These are phyloP conservation scores for Buphagus erythrorhynchus DNA, from an alignment of 2,797 vertebrate species.

Conservation along the genomic window DNA sequence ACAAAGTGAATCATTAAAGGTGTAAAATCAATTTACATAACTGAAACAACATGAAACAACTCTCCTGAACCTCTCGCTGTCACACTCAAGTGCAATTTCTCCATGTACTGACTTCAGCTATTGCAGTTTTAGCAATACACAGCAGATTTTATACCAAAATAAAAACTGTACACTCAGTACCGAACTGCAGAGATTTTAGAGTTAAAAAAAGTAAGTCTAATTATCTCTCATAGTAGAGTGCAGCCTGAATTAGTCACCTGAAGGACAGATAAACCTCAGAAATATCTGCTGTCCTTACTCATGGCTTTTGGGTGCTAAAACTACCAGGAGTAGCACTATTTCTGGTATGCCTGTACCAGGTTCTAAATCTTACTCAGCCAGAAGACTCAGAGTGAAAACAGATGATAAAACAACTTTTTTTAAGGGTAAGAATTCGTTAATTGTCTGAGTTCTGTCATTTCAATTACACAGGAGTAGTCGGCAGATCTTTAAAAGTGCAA, in stretches of 20 bases:
- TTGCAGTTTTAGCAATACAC: background rate
- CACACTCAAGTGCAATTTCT: background rate
- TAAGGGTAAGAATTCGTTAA: background rate
- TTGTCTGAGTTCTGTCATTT: background rate
- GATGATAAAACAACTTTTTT: background rate
- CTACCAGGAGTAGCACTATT: background rate
- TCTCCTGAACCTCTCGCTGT: background rate
- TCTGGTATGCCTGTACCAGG: background rate
- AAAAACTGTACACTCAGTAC: background rate
- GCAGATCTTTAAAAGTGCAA: background rate
- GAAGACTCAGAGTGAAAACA: background rate
- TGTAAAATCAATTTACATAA: constrained; percentile 4
- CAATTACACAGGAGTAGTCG: background rate
- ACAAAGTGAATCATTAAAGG: background rate
- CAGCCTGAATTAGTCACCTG: background rate
- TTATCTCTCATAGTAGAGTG: background rate
- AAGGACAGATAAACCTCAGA: background rate
- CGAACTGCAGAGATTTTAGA: background rate
- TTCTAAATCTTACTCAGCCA: background rate
- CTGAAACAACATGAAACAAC: background rate
- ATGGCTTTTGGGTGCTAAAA: background rate
- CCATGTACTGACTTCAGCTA: background rate
- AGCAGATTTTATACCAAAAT: background rate
- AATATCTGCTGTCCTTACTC: background rate
- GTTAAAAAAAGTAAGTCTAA: background rate